Base-by-base conservation (phyloP, 2,113 vertebrate species). In the Brachypodius melanocephalos region DNA sequence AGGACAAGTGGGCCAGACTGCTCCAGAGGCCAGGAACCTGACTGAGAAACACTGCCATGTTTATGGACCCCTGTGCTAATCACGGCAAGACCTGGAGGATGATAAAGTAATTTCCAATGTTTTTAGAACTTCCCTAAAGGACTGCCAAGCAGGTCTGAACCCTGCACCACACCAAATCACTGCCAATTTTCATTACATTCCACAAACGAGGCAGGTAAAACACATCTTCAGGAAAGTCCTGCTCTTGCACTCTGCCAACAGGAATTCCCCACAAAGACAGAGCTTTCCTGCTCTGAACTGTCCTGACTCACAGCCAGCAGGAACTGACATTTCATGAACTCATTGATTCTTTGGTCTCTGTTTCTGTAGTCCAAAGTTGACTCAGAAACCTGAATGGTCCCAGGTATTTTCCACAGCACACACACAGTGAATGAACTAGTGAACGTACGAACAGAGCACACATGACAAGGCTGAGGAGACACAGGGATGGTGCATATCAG, bases 1-100 rank as follows among this genome's bases (percentile, higher is more conserved):
- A 57, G 48, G 19, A 25, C 71, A 52, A 71, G 51, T 6, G 1
- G 14, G 65, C 4, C 0, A 1, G 38, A 25, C 54, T 68, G 54
- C 40, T 59, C 45, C 24, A 43, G 71, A 69, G 40, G 84, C 58
- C 31, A 72, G 76, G 42, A 68, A 45, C 46, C 81, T 58, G 24
- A 3, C 28, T 34, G 38, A 84, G 51, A 63, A 91, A 67, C 26
- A 34, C 15, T 20, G 17, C 14, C 10, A 3, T 17, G 45, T 31
- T 81, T 38, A 29, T 49, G 15, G 13, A 40, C 34, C 46, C 52
- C n/a, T 49, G 24, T 68, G 36, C 62, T 71, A 66, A 72, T 19
- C 62, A 36, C 36, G 52, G 36, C 55, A 43, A 67, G 40, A 48
- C 32, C 55, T 63, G n/a, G 15, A 75, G 12, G 15, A 90, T 3